Evolutionary conservation across 2,888 invertebrate species (phyloP), one percentile per base, ranked within the genome.

Genomic region (Drosophila birchii): DNA sequence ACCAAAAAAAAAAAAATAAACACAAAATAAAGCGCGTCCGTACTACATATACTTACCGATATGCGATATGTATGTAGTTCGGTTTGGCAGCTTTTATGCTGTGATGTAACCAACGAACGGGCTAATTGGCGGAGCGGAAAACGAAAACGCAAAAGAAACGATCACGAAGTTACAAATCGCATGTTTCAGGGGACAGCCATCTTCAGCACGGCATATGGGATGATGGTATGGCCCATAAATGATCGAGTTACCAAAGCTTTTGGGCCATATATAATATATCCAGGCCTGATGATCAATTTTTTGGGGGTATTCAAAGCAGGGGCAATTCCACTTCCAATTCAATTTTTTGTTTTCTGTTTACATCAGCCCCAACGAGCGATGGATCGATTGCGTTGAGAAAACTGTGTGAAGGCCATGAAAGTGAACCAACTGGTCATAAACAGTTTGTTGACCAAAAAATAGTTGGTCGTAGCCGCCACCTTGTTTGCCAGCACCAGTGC

Each of bases 341-440:
- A 47, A 68, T 71, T 82, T 79, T 18, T 26, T 18, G 26, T 26
- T 20, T 20, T 39, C 14, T 53, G 23, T 85, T 64, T 83, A 70
- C 56, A 64, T 57, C 69, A 71, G 54, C 67, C 47, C 53, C 64
- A 59, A 67, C 43, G 23, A 11, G 45, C 26, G 55, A n/a, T 57
- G 45, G 64, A 55, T 54, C 45, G 69, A 67, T 67, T 73, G 67
- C 80, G 78, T 75, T 73, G 78, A 75, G 67, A 77, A 82, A 86
- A 88, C 84, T 86, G 86, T 86, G 86, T 86, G 86, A 86, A 86
- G 86, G 86, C 86, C 86, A 89, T 78, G 89, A 89, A 86, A 86
- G 88, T 88, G 85, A 87, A 86, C 49, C 62, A 60, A 77, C 71
- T 67, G 69, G 70, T 77, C 72, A 72, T 77, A 87, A 89, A 89